Percentiles rank a stretch among this genome's conserved stretches.
Evolutionary conservation across 2,797 vertebrate species (phyloP).

Genomic region (Arnoldichthys spilopterus): DNA sequence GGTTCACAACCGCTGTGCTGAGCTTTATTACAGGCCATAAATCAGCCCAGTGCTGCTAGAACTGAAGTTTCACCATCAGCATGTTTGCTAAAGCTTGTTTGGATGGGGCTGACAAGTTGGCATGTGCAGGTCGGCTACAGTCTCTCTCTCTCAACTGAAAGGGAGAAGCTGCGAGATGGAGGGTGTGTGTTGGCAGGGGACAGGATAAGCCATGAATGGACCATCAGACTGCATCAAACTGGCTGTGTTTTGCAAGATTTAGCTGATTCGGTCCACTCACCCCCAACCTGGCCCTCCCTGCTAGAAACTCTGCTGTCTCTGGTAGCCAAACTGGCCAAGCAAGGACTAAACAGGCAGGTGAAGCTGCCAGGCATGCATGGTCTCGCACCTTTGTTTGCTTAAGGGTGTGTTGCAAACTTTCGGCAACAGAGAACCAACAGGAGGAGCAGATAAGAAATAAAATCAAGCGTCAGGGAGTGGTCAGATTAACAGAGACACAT

Average conservation of each 20-base stretch:
- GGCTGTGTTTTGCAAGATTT: constrained; percentile 3
- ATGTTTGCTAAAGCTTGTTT: constrained; percentile 5
- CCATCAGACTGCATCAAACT: constrained; percentile 7
- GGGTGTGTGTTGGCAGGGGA: constrained; percentile 1
- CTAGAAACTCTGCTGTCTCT: not conserved
- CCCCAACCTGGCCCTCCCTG: not conserved
- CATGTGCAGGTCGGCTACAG: not conserved
- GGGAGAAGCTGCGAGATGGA: not conserved
- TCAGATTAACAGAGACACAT: constrained; percentile 12
- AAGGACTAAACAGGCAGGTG: constrained; percentile 14
- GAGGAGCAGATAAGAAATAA: constrained; percentile 50
- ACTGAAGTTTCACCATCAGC: not conserved
- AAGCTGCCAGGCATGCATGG: constrained; percentile 23
- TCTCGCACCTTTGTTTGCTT: constrained; percentile 50
- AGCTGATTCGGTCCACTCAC: constrained; percentile 17
- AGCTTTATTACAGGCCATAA: not conserved
- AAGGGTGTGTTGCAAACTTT: constrained; percentile 51
- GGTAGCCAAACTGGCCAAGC: not conserved
- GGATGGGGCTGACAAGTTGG: not conserved
- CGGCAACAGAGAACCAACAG: constrained; percentile 31
- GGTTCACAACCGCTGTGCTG: not conserved
- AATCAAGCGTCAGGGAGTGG: constrained; percentile 34
- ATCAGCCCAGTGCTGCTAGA: not conserved
- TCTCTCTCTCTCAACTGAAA: constrained; percentile 3
- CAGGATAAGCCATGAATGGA: constrained; percentile 1